Conservation (phyloP, 53 echinoderm and acorn worm species). For the Luidia sarsii region DNA sequence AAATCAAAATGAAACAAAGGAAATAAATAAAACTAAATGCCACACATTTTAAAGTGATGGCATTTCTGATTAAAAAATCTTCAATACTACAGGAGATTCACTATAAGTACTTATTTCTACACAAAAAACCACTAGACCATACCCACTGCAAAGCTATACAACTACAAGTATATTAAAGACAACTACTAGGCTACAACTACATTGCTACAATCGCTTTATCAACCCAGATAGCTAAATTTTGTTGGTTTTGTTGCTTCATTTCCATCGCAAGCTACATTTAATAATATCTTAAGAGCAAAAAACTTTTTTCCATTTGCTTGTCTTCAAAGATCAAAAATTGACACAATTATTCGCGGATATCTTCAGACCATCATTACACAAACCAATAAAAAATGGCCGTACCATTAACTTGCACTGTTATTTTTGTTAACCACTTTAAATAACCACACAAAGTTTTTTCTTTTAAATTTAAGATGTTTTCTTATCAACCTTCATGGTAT, state of each 20-base stretch:
- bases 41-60: conserved; percentile 27
- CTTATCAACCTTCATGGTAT: conserved; percentile 3
- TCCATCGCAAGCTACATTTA: conserved; percentile 33
- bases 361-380: conserved; percentile 52
- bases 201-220: not conserved
- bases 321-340: conserved; percentile 37
- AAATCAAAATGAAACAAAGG: not conserved
- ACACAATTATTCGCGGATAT: conserved; percentile 55
- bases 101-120: conserved; percentile 45
- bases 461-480: conserved; percentile 34
- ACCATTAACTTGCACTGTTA: conserved; percentile 54
- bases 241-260: too few relatives aligned
- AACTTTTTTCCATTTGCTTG: conserved; percentile 16
- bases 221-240: conserved; percentile 42
- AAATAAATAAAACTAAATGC: not conserved
- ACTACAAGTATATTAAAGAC: not conserved
- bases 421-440: conserved; percentile 46
- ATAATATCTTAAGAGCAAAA: conserved; percentile 49
- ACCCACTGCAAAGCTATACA: conserved; percentile 46
- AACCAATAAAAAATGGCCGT: conserved; percentile 54
- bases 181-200: conserved; percentile 7
- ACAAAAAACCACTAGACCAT: conserved; percentile 29
- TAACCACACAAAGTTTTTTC: conserved; percentile 49
- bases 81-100: conserved; percentile 7
- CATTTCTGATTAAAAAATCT: not conserved